Conservation (phyloP, 1,140 invertebrate species). For the Lepeophtheirus salmonis region DNA sequence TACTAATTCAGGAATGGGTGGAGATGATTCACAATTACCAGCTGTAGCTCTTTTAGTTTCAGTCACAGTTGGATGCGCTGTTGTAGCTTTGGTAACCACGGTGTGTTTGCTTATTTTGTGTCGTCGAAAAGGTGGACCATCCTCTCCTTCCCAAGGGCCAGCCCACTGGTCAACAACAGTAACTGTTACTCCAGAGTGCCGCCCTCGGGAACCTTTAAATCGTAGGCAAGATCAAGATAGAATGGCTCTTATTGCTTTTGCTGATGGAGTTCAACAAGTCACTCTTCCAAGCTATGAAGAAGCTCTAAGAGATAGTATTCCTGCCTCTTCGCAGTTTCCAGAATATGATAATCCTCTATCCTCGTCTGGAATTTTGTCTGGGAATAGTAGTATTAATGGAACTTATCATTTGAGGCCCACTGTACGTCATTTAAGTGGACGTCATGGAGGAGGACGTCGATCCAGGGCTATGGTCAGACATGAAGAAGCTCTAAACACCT, state of each 20-base stretch:
- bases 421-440: not conserved
- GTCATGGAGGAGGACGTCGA: not conserved
- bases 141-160: slow-evolving; percentile 2
- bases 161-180: slow-evolving; percentile 16
- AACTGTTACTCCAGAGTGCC: slow-evolving; percentile 16
- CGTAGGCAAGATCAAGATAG: slow-evolving; percentile 5
- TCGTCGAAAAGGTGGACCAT: slow-evolving; percentile 6
- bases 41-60: not conserved
- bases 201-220: slow-evolving; percentile 1
- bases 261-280: slow-evolving; percentile 12
- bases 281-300: slow-evolving; percentile 13
- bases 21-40: not conserved
- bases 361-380: not conserved
- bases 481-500: too few species aligned
- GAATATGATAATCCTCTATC: not conserved
- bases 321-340: not conserved
- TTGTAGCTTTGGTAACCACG: not conserved
- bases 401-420: not conserved
- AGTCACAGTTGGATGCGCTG: not conserved
- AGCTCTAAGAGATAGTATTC: slow-evolving; percentile 1
- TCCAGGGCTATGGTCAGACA: not conserved
- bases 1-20: not conserved
- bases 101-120: slow-evolving; percentile 8
- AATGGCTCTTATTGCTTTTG: slow-evolving; percentile 19
- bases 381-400: not conserved